A percentile compares a stretch with the other conserved stretches of the same genome.
These are phyloP conservation scores for Ailurus styani DNA, from an alignment of 2,113 vertebrate genomes.

Conservation along the genomic window DNA sequence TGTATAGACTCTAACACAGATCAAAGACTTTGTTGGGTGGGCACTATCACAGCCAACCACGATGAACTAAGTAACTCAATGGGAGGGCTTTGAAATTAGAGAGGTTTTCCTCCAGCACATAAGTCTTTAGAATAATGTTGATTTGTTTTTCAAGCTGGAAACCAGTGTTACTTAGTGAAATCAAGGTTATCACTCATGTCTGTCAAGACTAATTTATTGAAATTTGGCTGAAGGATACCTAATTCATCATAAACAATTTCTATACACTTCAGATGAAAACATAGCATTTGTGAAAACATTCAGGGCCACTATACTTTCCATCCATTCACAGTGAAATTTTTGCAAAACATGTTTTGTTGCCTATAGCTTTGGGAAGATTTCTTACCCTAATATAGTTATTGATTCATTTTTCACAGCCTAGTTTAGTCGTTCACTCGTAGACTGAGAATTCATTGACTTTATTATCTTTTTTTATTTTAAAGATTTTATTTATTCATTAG, in stretches of 20 bases:
- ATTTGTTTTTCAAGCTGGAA: constrained; percentile 48
- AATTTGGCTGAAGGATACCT: neutral
- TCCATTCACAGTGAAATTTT: neutral
- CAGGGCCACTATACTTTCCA: rapidly evolving
- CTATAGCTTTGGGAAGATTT: neutral
- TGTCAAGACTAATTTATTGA: neutral
- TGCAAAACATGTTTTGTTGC: neutral
- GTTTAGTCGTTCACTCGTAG: neutral
- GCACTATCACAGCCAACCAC: neutral
- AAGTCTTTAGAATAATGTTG: neutral
- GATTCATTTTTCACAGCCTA: neutral
- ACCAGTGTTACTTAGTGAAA: constrained; percentile 11
- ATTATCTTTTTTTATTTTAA: no score
- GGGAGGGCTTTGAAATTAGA: constrained; percentile 28
- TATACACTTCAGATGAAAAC: neutral
- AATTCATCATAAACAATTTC: neutral
- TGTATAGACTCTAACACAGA: neutral
- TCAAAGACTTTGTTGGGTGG: constrained; percentile 13
- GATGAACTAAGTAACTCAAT: neutral
- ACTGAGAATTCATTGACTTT: neutral
- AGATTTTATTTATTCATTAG: no score
- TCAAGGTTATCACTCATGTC: constrained; percentile 4
- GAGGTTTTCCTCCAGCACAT: constrained; percentile 20
- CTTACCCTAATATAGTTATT: neutral
- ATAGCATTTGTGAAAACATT: neutral